Base-by-base conservation (phyloP, 2,797 vertebrate species). In the Pteronotus mesoamericanus region DNA sequence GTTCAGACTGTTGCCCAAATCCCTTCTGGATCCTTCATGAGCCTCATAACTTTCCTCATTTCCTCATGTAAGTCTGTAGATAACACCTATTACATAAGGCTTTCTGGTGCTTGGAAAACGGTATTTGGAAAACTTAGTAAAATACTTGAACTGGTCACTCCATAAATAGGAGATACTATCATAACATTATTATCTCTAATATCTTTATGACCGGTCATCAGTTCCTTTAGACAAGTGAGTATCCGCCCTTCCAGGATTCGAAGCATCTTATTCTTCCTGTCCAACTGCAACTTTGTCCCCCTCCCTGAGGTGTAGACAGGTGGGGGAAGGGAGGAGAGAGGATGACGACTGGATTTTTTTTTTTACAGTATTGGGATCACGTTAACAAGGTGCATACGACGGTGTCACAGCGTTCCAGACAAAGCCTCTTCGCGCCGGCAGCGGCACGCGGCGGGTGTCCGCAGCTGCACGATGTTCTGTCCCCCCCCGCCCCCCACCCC, bases 51-150 rank as follows among this genome's bases (percentile, higher is more conserved):
- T 51, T 85, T 14, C 29, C 61, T 91, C 46, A 64, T 92, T 80
- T 93, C 14, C 15, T 82, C 34, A 6, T 69, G 6, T 72, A 86
- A 93, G 68, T 10, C 53, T 42, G n/a, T 9, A 51, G 69, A 66
- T 55, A 83, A 69, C 74, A 71, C 29, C 18, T 79, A 42, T 86
- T 95, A 34, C 12, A 7, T 69, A 55, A 91, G 55, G 8, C 1
- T 59, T 86, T 79, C n/a, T 18, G n/a, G 10, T 89, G 39, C 24
- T 59, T 71, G 64, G 64, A 84, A 80, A 46, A 46, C n/a, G 6
- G 57, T 53, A 39, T 71, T 88, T 92, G 88, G 29, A 74, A 86
- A 86, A 53, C 7, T 74, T 57, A 82, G 19, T 44, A 68, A 93
- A 88, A 89, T 53, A 83, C 9, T 86, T 92, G 51, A 64, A 69